Conservation (phyloP, 2,113 vertebrate genomes). For the Gavia stellata region DNA sequence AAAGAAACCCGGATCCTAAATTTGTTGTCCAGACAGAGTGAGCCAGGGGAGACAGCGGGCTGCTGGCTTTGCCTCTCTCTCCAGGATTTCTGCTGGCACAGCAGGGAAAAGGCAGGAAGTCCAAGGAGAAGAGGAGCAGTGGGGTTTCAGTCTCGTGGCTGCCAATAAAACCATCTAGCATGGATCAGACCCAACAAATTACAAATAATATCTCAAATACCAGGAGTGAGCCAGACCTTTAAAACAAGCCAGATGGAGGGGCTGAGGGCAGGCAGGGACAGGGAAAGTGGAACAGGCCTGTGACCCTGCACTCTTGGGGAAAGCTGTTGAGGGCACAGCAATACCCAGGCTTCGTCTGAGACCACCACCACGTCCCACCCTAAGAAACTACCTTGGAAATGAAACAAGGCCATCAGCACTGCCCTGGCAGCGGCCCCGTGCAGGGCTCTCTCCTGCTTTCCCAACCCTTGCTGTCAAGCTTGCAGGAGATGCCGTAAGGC, state of each 20-base stretch:
- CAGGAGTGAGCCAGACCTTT: background rate
- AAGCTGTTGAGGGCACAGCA: background rate
- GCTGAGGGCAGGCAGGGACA: background rate
- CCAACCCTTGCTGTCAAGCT: accelerated
- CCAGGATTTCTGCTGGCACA: background rate
- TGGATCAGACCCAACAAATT: background rate
- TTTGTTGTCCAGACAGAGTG: background rate
- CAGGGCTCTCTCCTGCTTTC: background rate
- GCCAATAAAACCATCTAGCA: conserved; percentile 23
- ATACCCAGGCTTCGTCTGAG: background rate
- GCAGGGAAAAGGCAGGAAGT: conserved; percentile 3
- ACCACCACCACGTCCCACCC: background rate
- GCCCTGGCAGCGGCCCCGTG: accelerated
- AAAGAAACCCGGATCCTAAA: background rate
- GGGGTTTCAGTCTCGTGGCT: background rate
- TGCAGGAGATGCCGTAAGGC: background rate
- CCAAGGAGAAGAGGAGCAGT: conserved; percentile 7
- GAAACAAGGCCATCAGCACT: background rate
- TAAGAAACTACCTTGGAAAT: background rate
- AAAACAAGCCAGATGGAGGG: background rate
- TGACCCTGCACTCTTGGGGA: background rate
- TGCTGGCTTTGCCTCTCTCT: background rate
- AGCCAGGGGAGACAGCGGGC: background rate
- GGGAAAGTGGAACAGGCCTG: background rate
- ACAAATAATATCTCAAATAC: background rate